These are phyloP conservation scores for Pomacea maculata DNA, from an alignment of 1,140 invertebrate species.

Conservation along the genomic window DNA sequence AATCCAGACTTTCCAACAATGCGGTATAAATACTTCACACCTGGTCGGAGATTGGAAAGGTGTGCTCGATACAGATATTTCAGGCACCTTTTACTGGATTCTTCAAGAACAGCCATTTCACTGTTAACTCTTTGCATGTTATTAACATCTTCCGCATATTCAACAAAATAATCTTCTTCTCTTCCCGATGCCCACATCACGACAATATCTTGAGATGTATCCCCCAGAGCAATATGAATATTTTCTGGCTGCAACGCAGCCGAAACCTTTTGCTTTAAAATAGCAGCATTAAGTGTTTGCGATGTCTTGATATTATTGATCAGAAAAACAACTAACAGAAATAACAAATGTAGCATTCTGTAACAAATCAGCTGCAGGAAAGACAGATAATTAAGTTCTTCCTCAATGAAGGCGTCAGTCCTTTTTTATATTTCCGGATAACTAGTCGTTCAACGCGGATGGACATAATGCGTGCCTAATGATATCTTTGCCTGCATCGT, in stretches of 20 bases:
- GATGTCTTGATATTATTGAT: too few species aligned
- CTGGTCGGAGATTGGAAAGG: slow-evolving; percentile 36
- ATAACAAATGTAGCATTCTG: too few species aligned
- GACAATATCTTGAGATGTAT: slow-evolving; percentile 44
- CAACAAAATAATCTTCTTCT: slow-evolving; percentile 36
- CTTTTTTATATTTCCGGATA: too few species aligned
- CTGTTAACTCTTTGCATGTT: slow-evolving; percentile 27
- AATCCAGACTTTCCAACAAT: slow-evolving; percentile 31
- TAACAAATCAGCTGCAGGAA: too few species aligned
- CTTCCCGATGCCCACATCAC: slow-evolving; percentile 50
- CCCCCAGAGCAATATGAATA: slow-evolving; percentile 52
- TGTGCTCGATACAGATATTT: slow-evolving; percentile 48
- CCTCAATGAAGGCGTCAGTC: too few species aligned
- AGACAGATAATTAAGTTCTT: too few species aligned
- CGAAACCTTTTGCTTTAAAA: too few species aligned
- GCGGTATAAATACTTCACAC: slow-evolving; percentile 46
- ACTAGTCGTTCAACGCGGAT: too few species aligned
- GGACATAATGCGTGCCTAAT: too few species aligned
- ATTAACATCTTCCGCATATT: slow-evolving; percentile 37
- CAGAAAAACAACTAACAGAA: too few species aligned
- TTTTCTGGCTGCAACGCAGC: slow-evolving; percentile 33
- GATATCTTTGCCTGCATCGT: too few species aligned
- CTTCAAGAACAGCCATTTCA: slow-evolving; percentile 35
- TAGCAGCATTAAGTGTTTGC: too few species aligned
- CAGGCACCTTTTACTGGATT: slow-evolving; percentile 32